These are phyloP conservation scores for Enteromius radiatus DNA, from an alignment of 2,797 vertebrate genomes.

Conservation along the genomic window DNA sequence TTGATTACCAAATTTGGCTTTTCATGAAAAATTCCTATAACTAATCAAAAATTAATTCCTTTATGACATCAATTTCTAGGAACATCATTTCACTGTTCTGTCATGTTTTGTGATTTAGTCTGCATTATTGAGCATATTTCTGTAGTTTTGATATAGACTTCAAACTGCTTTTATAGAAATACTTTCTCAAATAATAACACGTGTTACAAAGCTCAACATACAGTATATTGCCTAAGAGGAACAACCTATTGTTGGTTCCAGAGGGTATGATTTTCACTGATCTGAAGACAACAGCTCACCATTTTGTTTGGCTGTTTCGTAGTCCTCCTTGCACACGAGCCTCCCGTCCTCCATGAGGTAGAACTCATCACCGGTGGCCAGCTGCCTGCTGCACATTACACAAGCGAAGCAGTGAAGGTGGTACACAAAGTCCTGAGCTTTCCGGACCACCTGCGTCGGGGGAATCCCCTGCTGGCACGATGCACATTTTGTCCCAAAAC, in stretches of 20 bases:
- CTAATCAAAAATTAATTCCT: neutral
- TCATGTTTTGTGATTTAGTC: neutral
- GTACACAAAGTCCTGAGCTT: conserved; percentile 98
- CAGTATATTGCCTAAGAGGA: neutral
- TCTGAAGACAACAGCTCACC: conserved; percentile 73
- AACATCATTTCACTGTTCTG: neutral
- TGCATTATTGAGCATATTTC: neutral
- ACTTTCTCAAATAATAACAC: neutral
- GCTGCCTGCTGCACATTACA: conserved; percentile 95
- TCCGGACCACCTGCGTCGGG: conserved; percentile 96
- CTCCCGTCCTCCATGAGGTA: conserved; percentile 98
- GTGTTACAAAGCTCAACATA: neutral
- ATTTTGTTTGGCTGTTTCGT: conserved; percentile 97
- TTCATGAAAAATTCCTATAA: neutral
- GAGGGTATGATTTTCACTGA: conserved; percentile 1
- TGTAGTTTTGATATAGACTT: neutral
- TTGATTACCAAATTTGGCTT: neutral
- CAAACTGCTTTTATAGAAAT: neutral
- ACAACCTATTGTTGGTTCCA: neutral
- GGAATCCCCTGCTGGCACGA: conserved; percentile 98
- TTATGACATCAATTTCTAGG: neutral
- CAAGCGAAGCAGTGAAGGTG: conserved; percentile 98
- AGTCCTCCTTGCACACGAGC: conserved; percentile 98
- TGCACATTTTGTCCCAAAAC: conserved; percentile 98
- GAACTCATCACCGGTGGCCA: conserved; percentile 97